Conservation (phyloP, 2,797 vertebrate genomes). For the Peromyscus eremicus region DNA sequence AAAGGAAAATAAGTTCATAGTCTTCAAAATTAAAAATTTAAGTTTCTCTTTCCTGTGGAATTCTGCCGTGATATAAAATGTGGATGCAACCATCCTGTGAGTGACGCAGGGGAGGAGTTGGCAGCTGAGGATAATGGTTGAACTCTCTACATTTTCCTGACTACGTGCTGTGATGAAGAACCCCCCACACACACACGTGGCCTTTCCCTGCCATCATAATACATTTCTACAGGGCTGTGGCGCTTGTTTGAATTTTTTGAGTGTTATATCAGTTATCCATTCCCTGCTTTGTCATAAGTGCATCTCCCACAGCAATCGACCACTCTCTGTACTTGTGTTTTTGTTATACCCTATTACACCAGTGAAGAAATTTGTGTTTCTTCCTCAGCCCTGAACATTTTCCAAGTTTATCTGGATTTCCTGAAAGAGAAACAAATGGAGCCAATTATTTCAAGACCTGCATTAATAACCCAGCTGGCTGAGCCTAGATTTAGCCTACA, state of each 20-base stretch:
- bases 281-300: constrained; percentile 58
- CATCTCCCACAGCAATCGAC: constrained; percentile 38
- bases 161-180: neutral
- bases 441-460: constrained; percentile 80
- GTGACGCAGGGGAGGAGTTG: neutral
- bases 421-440: constrained; percentile 50
- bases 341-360: constrained; percentile 76
- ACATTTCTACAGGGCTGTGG: constrained; percentile 3
- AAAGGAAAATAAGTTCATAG: neutral
- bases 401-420: constrained; percentile 30
- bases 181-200: neutral
- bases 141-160: constrained; percentile 47
- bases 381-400: constrained; percentile 54
- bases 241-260: constrained; percentile 63
- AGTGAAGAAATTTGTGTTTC: constrained; percentile 68
- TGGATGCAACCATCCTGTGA: neutral
- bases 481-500: neutral
- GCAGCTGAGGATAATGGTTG: neutral
- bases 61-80: neutral
- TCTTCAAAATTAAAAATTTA: constrained; percentile 56
- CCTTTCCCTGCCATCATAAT: neutral
- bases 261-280: constrained; percentile 13
- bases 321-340: constrained; percentile 52
- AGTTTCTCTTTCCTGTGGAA: neutral
- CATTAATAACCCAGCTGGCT: constrained; percentile 66